These are phyloP conservation scores for Calvadosia cruxmelitensis DNA, from an alignment of 30 jellyfish, hydroid and myxozoan species.

Conservation along the genomic window DNA sequence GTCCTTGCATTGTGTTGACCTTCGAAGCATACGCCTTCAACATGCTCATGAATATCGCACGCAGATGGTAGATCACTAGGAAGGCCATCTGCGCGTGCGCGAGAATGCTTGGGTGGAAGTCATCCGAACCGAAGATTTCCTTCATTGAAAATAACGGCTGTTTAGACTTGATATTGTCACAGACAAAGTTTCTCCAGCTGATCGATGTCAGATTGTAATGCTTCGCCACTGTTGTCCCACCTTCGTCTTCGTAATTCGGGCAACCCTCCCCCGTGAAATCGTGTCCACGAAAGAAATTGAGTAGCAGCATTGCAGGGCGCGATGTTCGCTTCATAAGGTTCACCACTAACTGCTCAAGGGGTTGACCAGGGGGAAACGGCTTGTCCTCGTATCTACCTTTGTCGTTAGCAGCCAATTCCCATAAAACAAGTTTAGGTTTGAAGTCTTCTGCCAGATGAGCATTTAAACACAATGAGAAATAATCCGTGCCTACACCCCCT, in stretches of 20 bases:
- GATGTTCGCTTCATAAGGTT: slow-evolving; percentile 48
- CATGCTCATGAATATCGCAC: slow-evolving; percentile 61
- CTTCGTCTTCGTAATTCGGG: slow-evolving; percentile 82
- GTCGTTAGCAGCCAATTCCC: slow-evolving; percentile 98
- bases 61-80: slow-evolving; percentile 67
- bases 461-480: slow-evolving; percentile 76
- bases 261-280: slow-evolving; percentile 66
- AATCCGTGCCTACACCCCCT: slow-evolving; percentile 97
- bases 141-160: slow-evolving; percentile 33
- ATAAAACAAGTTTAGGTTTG: slow-evolving; percentile 58
- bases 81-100: slow-evolving; percentile 99
- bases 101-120: slow-evolving; percentile 80
- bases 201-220: slow-evolving; percentile 70
- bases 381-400: slow-evolving; percentile 86
- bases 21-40: slow-evolving; percentile 59
- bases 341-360: slow-evolving; percentile 77
- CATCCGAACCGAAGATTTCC: slow-evolving; percentile 36
- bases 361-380: slow-evolving; percentile 92
- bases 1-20: slow-evolving; percentile 28
- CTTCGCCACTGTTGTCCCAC: slow-evolving; percentile 78
- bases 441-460: slow-evolving; percentile 53
- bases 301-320: slow-evolving; percentile 56
- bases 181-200: slow-evolving; percentile 88
- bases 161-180: slow-evolving; percentile 50
- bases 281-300: slow-evolving; percentile 84